Percentiles rank a stretch among this genome's conserved stretches.
phyloP scores from a whole-genome alignment of 2,113 vertebrate species.

The Polypterus bichir region DNA sequence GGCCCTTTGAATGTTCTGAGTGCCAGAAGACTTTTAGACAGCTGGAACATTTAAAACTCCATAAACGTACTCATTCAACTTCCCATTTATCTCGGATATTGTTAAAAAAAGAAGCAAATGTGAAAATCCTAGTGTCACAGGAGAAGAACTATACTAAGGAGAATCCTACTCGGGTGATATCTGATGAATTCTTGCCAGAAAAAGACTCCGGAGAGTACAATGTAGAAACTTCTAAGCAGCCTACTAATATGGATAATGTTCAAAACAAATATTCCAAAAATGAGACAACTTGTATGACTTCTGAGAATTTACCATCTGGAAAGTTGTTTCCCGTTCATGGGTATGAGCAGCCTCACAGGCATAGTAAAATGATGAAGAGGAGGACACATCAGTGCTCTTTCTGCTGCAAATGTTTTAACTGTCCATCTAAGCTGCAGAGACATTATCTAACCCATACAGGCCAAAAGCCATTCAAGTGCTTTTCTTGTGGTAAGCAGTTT shows the following conservation, averaged over 20 bases:
- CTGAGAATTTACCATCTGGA: conserved; percentile 15
- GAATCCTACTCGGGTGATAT: neutral
- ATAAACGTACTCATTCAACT: conserved; percentile 51
- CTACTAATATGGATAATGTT: neutral
- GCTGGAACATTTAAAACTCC: conserved; percentile 63
- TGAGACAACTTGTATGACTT: neutral
- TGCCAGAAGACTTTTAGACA: conserved; percentile 60
- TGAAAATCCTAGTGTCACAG: neutral
- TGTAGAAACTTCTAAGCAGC: conserved; percentile 26
- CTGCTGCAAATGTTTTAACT: conserved; percentile 56
- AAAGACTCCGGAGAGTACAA: conserved; percentile 29
- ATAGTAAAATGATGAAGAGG: conserved; percentile 21
- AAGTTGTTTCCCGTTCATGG: conserved; percentile 4
- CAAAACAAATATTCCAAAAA: neutral
- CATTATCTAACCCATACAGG: conserved; percentile 58
- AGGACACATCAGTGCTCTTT: conserved; percentile 46
- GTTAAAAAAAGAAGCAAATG: neutral
- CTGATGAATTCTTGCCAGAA: neutral
- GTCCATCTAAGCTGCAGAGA: conserved; percentile 59
- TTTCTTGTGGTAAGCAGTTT: conserved; percentile 57
- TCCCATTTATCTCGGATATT: conserved; percentile 3
- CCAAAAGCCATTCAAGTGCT: conserved; percentile 56
- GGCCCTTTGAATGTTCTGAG: conserved; percentile 52
- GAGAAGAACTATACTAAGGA: neutral
- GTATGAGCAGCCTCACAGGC: conserved; percentile 2